Conservation (phyloP, 2,797 vertebrate genomes). For the Eulemur coronatus region DNA sequence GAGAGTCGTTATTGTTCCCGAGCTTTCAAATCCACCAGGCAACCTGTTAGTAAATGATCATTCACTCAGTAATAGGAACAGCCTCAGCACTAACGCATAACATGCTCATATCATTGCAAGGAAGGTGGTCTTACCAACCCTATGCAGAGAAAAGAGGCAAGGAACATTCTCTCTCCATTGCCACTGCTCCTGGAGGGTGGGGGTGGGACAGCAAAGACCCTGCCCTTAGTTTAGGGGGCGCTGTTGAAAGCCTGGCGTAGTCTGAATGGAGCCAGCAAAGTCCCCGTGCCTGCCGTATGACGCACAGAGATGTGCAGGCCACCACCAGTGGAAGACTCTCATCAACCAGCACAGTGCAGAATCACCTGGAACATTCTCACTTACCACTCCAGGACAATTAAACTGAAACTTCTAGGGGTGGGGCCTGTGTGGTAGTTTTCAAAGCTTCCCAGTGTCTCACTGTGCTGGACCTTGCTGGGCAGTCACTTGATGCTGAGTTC, state of each 20-base stretch:
- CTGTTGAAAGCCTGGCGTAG: neutral
- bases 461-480: neutral
- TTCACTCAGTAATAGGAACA: neutral
- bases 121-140: neutral
- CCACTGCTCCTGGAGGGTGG: neutral
- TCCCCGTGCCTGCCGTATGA: rapidly evolving
- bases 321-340: neutral
- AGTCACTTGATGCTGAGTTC: neutral
- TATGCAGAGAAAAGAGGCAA: neutral
- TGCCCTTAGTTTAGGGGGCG: neutral
- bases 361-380: neutral
- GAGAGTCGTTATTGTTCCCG: neutral
- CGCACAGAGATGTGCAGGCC: too few species aligned
- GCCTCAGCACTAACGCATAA: neutral
- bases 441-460: neutral
- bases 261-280: neutral
- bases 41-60: neutral
- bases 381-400: neutral
- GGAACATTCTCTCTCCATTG: neutral
- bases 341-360: neutral
- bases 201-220: neutral
- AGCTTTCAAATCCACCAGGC: neutral
- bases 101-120: too few species aligned
- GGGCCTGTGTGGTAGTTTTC: neutral
- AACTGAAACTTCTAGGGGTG: neutral